Evolutionary conservation across 2,888 invertebrate species (phyloP).

Genomic region (Cyaniris semiargus): DNA sequence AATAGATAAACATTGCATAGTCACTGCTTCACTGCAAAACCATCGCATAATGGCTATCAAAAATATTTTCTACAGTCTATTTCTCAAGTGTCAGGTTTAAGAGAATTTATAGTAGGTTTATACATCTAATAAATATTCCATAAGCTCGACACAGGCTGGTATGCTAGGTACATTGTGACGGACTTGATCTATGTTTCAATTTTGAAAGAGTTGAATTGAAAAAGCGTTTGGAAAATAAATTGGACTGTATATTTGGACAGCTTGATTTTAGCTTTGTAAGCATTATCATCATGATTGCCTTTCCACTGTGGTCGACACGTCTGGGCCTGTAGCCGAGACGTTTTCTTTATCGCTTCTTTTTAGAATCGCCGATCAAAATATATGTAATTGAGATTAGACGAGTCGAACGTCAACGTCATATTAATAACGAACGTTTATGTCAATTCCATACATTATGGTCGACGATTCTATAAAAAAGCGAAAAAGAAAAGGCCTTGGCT

Average conservation of each 20-base stretch:
- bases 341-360: too few relatives aligned
- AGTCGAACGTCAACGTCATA: too few relatives aligned
- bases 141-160: constrained; percentile 24
- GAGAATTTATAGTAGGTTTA: constrained; percentile 20
- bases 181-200: constrained; percentile 21
- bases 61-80: not conserved
- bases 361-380: too few relatives aligned
- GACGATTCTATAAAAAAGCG: too few relatives aligned
- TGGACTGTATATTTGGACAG: not conserved
- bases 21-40: too few relatives aligned
- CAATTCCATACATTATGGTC: too few relatives aligned
- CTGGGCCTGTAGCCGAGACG: too few relatives aligned
- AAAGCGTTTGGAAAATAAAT: not conserved
- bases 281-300: not conserved
- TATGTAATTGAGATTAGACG: too few relatives aligned
- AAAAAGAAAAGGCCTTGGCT: too few relatives aligned
- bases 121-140: constrained; percentile 34
- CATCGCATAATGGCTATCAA: not conserved
- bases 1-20: too few relatives aligned
- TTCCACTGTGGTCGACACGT: not conserved
- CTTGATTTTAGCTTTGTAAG: not conserved
- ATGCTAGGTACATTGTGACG: constrained; percentile 33
- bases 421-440: too few relatives aligned
- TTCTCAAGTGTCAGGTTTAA: constrained; percentile 19
- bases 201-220: constrained; percentile 4